phyloP scores from a whole-genome alignment of 2,888 invertebrate genomes.

The Agrotis exclamationis region DNA sequence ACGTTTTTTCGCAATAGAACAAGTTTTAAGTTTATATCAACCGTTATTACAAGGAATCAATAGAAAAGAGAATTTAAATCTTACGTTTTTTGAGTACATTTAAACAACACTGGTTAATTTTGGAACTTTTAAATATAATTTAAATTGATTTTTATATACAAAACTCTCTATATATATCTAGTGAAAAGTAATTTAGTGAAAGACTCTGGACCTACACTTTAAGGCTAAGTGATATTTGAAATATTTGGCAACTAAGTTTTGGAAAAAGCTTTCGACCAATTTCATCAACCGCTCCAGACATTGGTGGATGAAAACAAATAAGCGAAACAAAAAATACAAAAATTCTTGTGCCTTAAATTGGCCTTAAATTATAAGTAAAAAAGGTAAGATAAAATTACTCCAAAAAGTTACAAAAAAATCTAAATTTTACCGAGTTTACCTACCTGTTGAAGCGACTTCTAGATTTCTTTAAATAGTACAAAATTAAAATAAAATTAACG shows the following conservation, averaged over 20 bases:
- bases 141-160: conserved; percentile 89
- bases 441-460: conserved; percentile 89
- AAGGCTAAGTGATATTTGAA: conserved; percentile 90
- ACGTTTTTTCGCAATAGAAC: conserved; percentile 92
- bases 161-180: conserved; percentile 89
- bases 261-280: conserved; percentile 88
- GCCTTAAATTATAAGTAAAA: conserved; percentile 91
- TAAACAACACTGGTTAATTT: conserved; percentile 91
- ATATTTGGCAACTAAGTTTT: conserved; percentile 85
- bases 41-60: conserved; percentile 91
- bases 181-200: conserved; percentile 89
- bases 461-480: conserved; percentile 91
- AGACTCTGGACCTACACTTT: conserved; percentile 86
- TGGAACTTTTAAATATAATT: conserved; percentile 89
- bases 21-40: conserved; percentile 92
- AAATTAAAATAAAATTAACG: conserved; percentile 89
- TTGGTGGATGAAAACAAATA: conserved; percentile 85
- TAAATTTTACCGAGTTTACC: conserved; percentile 88
- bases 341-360: conserved; percentile 91
- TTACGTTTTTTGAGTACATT: conserved; percentile 90
- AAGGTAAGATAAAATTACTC: conserved; percentile 88
- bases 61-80: conserved; percentile 90
- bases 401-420: conserved; percentile 82
- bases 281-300: conserved; percentile 87
- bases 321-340: conserved; percentile 74